Evolutionary conservation across 2,888 invertebrate species (phyloP), one percentile per base, ranked within the genome.

Genomic region (Machimus atricapillus): DNA sequence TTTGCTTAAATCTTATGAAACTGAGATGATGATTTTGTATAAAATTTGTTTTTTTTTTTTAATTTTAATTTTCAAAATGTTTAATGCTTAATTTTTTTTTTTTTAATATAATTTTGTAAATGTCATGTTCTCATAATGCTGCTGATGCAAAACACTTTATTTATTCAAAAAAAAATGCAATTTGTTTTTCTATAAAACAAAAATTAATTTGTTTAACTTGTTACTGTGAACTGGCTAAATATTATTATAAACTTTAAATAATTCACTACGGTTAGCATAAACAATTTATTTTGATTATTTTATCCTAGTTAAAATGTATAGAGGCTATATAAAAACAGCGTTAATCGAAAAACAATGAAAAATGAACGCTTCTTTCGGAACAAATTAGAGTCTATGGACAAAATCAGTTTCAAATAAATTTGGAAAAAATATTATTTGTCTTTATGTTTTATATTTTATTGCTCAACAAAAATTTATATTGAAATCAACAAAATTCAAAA

Each of bases 231-330:
- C 66, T 66, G 9, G 66, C 74, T 74, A 85, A 43, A 74, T 37
- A 76, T 40, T 34, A 34, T 23, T 37, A n/a, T 76, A 83, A n/a
- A 85, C 43, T 85, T 85, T 37, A 85, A 85, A 74, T 46, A 85
- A 85, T 74, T 78, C 85, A 87, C 86, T 86, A 86, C 86, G 86
- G 40, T 86, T 86, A 82, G 86, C 87, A 87, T 87, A 74, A 86
- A 79, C 58, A 87, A 19, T 81, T 76, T 81, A 37, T 56, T 87
- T 74, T 82, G 27, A n/a, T 37, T 82, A 31, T 82, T 40, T 37
- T 85, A 43, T 37, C 23, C 74, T 74, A 34, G n/a, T 74, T 37
- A 87, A 74, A 52, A 87, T 81, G 81, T 82, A 86, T 85, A 56
- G 34, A 52, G 31, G 73, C 77, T 86, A 86, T 86, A 86, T 76